Conservation (phyloP, 2,113 vertebrate genomes). For the Oenanthe melanoleuca region DNA sequence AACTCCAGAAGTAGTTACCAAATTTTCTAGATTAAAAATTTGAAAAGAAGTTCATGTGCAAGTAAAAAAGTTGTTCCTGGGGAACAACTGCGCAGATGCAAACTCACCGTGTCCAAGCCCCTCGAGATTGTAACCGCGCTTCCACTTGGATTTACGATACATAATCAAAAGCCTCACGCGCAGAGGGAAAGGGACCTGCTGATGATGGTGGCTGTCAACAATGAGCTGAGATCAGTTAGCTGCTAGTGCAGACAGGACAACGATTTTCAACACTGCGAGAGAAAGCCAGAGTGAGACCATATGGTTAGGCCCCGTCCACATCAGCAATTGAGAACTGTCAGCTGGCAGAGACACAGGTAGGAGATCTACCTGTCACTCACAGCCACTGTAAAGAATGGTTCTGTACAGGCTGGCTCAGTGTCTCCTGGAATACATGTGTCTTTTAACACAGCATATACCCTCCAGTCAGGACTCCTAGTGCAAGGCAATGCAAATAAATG, state of each 20-base stretch:
- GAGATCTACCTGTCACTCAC: neutral
- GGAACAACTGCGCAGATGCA: neutral
- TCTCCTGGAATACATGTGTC: neutral
- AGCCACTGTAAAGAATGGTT: neutral
- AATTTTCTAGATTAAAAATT: neutral
- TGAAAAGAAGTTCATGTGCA: neutral
- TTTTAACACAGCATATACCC: neutral
- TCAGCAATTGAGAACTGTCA: neutral
- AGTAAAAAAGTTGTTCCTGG: neutral
- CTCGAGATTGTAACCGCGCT: slow-evolving; percentile 11
- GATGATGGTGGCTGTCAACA: slow-evolving; percentile 49
- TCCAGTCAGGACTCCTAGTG: neutral
- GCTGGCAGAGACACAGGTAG: neutral
- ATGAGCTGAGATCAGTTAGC: slow-evolving; percentile 39
- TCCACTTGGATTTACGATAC: slow-evolving; percentile 63
- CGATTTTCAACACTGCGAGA: slow-evolving; percentile 57
- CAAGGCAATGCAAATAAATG: neutral
- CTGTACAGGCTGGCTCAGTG: neutral
- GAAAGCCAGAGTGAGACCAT: slow-evolving; percentile 55
- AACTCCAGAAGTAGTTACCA: neutral
- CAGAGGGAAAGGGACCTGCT: slow-evolving; percentile 13
- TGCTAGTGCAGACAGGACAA: slow-evolving; percentile 57
- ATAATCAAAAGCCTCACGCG: neutral
- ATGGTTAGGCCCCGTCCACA: slow-evolving; percentile 45
- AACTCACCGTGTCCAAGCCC: slow-evolving; percentile 36